Evolutionary conservation across 2,113 vertebrate species (phyloP).

Genomic region (Mohoua ochrocephala): DNA sequence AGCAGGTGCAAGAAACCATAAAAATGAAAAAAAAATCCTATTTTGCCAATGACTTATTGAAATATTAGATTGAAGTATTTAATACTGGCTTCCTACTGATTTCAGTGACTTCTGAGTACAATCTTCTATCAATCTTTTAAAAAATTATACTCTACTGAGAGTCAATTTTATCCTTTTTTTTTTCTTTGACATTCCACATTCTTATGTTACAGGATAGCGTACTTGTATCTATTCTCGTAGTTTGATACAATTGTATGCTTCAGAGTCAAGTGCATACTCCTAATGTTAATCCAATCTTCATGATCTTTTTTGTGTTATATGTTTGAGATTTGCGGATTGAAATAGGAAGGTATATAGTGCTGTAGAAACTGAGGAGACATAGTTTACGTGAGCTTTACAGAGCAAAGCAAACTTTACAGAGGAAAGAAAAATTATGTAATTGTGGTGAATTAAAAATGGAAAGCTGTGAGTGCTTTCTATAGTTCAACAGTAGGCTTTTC

Average conservation of each 20-base stretch:
- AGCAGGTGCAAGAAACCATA: conserved; percentile 14
- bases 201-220: background rate
- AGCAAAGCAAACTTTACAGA: background rate
- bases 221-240: background rate
- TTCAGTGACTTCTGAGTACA: background rate
- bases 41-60: conserved; percentile 1
- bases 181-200: background rate
- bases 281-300: background rate
- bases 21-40: conserved; percentile 37
- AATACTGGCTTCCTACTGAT: background rate
- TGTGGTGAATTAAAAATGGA: background rate
- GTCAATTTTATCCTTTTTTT: background rate
- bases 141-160: background rate
- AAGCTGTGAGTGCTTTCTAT: background rate
- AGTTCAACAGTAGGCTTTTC: background rate
- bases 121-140: background rate
- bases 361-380: background rate
- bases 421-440: background rate
- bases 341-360: background rate
- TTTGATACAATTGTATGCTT: background rate
- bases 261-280: background rate
- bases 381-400: background rate
- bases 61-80: conserved; percentile 16
- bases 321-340: background rate
- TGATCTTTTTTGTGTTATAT: background rate